Base-by-base conservation (phyloP, 1,140 invertebrate genomes). In the Zaprionus ornatus region DNA sequence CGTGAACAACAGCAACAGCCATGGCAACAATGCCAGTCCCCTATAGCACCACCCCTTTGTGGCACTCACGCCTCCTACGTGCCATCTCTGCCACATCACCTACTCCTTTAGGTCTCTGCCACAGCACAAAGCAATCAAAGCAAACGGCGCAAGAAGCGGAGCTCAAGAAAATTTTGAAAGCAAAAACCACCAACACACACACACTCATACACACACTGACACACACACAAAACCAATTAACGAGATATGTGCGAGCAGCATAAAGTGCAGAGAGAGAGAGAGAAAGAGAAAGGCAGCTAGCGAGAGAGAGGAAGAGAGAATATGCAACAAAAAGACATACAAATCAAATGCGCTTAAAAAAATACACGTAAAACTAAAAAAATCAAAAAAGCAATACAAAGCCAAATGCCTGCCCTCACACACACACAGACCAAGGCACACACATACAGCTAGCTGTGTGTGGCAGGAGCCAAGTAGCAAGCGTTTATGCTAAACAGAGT, bases 401-500 rank as follows among this genome's bases (percentile, higher is more conserved):
- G 54, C 66, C 68, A 65, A 74, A 71, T 45, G 68, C 59, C 67
- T 66, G 35, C 50, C 50, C 52, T n/a, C 54, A 67, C 55, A 74
- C 59, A 64, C 70, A 64, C 37, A 66, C 68, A 63, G n/a, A n/a
- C n/a, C n/a, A n/a, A n/a, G n/a, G n/a, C 42, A 71, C 74, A 70
- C 69, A 80, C 63, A 68, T 32, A 61, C 42, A 74, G 37, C 60
- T 40, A 66, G 65, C 42, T 63, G 37, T 21, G 40, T 45, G 61
- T 80, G 73, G 68, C 86, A 80, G 84, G 80, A 87, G 85, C 85
- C 85, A 88, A 88, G 85, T 90, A 90, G 86, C 85, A 90, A 90
- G 79, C 85, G 82, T 90, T 90, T 90, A 90, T 90, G 85, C 86
- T 90, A 90, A 90, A 90, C 85, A 90, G 86, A 90, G 85, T 90